Percentiles rank a stretch among this genome's conserved stretches.
Conservation (phyloP, 2,797 vertebrate species). For the Rhinoraja longicauda region DNA sequence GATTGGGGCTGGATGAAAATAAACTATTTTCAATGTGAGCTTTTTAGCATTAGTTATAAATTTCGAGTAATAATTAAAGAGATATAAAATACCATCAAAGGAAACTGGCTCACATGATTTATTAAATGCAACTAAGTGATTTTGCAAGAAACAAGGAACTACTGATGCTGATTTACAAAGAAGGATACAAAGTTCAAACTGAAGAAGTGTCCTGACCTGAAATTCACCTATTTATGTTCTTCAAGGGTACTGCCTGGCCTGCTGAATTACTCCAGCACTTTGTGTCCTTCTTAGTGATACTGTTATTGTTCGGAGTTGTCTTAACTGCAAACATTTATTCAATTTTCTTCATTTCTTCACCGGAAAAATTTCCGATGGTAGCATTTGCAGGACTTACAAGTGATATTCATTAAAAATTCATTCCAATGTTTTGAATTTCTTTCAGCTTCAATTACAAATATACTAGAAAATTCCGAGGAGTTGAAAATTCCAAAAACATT, state of each 20-base stretch:
- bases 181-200: too few relatives aligned
- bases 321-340: not conserved
- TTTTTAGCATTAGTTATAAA: not conserved
- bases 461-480: not conserved
- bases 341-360: not conserved
- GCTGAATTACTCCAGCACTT: too few relatives aligned
- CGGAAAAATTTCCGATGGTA: not conserved
- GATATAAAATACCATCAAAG: not conserved
- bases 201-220: too few relatives aligned
- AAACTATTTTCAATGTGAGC: not conserved
- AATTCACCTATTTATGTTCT: too few relatives aligned
- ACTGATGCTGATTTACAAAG: too few relatives aligned
- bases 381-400: not conserved
- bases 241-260: too few relatives aligned
- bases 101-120: not conserved
- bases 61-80: not conserved
- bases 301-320: not conserved
- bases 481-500: not conserved
- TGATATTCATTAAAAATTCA: not conserved
- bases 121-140: not conserved
- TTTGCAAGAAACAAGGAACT: too few relatives aligned
- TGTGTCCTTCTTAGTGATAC: too few relatives aligned
- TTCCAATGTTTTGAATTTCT: not conserved
- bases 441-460: not conserved
- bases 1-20: not conserved